Evolutionary conservation across 2,113 vertebrate genomes (phyloP).

Genomic region (Paradisaea rubra): DNA sequence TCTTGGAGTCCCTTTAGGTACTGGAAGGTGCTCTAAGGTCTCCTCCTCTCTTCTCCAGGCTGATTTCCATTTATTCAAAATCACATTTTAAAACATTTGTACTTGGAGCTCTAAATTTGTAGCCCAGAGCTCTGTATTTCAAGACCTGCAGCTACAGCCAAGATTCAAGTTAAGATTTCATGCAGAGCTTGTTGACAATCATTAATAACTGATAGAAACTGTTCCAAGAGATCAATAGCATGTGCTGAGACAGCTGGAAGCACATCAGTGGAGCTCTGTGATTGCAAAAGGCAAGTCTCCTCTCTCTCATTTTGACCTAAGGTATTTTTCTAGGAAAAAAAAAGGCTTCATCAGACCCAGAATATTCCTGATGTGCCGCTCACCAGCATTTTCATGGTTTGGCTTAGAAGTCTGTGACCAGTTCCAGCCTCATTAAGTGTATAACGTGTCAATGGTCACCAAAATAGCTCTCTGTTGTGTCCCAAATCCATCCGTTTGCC

Average conservation of each 20-base stretch:
- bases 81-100: neutral
- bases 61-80: neutral
- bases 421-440: neutral
- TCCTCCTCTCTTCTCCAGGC: neutral
- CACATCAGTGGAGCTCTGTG: neutral
- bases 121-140: neutral
- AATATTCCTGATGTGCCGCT: neutral
- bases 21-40: neutral
- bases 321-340: neutral
- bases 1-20: neutral
- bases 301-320: neutral
- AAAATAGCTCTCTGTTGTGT: rapidly evolving
- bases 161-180: neutral
- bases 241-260: neutral
- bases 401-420: neutral
- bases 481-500: neutral
- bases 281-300: neutral
- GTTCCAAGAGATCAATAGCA: neutral
- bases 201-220: neutral
- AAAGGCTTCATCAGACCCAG: neutral
- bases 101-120: neutral
- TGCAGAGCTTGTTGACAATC: neutral
- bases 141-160: neutral
- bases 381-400: neutral
- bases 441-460: neutral